Evolutionary conservation across 2,113 vertebrate species (phyloP), one percentile per base, ranked within the genome.

Genomic region (Cottus gobio): DNA sequence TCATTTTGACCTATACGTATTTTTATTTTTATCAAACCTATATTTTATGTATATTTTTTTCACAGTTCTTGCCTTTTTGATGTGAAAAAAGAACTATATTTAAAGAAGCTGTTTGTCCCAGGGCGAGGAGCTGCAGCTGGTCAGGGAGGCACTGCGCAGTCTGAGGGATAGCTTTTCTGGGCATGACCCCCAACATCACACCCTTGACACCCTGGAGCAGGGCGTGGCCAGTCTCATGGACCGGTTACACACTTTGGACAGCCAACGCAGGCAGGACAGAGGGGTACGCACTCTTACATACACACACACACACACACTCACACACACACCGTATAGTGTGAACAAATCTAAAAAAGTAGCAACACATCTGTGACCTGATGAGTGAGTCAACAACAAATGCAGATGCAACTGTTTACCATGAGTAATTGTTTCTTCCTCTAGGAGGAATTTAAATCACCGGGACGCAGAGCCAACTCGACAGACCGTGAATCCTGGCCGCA

Each of bases 181-280:
- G 28, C 98, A 99, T 0, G 98, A 99, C 68, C 98, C 97, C 0
- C 98, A 99, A 84, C 98, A 99, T 87, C 98, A 99, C 93, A 99
- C 97, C 24, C 95, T 99, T 13, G 98, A 99, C 95, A 98, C 96
- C 74, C 73, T 99, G 92, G 98, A 99, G 90, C 97, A 99, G 94
- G 97, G 97, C 1, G 95, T 99, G 88, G 80, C 96, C 77, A 98
- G 96, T 83, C 94, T 99, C 58, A 96, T 99, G 95, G 98, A 98
- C 78, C 95, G 96, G 34, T 88, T 99, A 75, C 95, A 96, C 48
- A 82, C 80, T 37, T 0, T 93, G 88, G 97, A 98, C 75, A 87
- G 87, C 1, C 97, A 96, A 64, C 96, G 92, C 81, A 96, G 95
- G 85, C 96, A 95, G 71, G 97, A 97, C 20, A 95, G 91, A 89